These are phyloP conservation scores for Melanogrammus aeglefinus DNA, from an alignment of 2,797 vertebrate species.

Conservation along the genomic window DNA sequence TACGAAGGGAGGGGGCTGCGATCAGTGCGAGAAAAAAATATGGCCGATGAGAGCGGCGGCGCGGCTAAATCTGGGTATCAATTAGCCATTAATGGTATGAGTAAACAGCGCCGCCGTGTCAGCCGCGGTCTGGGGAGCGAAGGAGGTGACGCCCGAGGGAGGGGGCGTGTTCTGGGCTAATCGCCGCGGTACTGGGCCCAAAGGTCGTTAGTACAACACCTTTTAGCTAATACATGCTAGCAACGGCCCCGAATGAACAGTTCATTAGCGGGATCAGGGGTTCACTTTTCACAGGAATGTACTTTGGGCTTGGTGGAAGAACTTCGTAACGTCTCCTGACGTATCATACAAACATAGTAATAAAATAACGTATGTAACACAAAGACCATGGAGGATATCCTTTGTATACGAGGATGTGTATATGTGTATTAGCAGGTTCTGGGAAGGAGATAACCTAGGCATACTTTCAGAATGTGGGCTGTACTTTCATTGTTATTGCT, in stretches of 20 bases:
- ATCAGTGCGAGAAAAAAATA: neutral
- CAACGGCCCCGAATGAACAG: neutral
- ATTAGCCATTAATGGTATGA: conserved; percentile 40
- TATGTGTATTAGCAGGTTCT: neutral
- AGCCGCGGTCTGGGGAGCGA: conserved; percentile 30
- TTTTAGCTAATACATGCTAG: neutral
- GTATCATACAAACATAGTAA: too few species aligned
- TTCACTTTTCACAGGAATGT: neutral
- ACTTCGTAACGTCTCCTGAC: too few species aligned
- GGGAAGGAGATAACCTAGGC: neutral
- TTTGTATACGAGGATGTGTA: neutral
- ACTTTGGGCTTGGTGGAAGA: neutral
- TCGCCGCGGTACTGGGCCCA: conserved; percentile 5
- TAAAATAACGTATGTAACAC: too few species aligned
- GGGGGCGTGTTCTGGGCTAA: neutral
- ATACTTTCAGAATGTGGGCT: too few species aligned
- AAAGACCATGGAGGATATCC: neutral
- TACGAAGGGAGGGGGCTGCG: neutral
- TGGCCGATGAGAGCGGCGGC: neutral
- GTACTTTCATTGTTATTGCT: too few species aligned
- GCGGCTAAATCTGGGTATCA: conserved; percentile 38
- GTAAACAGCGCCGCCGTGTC: conserved; percentile 15
- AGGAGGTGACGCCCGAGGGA: conserved; percentile 7
- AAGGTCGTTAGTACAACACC: neutral
- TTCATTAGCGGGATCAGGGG: neutral